Conservation (phyloP, 1,140 invertebrate genomes). For the Araneus ventricosus region DNA sequence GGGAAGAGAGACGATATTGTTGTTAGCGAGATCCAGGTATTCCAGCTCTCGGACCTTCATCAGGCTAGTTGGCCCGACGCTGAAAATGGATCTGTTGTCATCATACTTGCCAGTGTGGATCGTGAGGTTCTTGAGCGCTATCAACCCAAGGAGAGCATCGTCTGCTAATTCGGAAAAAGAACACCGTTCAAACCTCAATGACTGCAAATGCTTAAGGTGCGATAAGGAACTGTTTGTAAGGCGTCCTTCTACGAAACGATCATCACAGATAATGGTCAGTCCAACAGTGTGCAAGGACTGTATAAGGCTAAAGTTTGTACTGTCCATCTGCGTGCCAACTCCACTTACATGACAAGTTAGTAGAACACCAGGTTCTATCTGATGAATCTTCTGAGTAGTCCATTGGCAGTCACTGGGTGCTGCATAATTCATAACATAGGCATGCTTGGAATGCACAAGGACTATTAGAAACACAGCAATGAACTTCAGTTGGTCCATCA, state of each 20-base stretch:
- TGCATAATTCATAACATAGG: conserved; percentile 55
- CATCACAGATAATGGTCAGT: conserved; percentile 77
- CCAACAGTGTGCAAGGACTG: conserved; percentile 75
- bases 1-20: conserved; percentile 77
- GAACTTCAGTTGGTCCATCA: conserved; percentile 70
- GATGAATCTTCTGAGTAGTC: conserved; percentile 9
- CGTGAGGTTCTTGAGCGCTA: conserved; percentile 85
- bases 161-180: conserved; percentile 88
- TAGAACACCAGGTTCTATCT: conserved; percentile 58
- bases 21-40: conserved; percentile 77
- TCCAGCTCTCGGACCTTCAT: conserved; percentile 87
- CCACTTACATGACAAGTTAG: conserved; percentile 75
- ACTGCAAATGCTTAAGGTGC: conserved; percentile 86
- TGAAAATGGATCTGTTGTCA: conserved; percentile 85
- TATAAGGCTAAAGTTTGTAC: conserved; percentile 77
- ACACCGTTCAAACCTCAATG: conserved; percentile 88
- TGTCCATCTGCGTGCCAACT: conserved; percentile 72
- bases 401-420: conserved; percentile 74
- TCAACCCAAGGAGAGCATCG: conserved; percentile 85
- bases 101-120: conserved; percentile 89
- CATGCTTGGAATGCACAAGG: background rate
- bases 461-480: conserved; percentile 23
- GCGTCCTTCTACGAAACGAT: conserved; percentile 76
- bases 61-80: conserved; percentile 82
- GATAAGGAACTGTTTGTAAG: conserved; percentile 85